phyloP scores from a whole-genome alignment of 2,113 vertebrate species.

The Acinonyx jubatus region DNA sequence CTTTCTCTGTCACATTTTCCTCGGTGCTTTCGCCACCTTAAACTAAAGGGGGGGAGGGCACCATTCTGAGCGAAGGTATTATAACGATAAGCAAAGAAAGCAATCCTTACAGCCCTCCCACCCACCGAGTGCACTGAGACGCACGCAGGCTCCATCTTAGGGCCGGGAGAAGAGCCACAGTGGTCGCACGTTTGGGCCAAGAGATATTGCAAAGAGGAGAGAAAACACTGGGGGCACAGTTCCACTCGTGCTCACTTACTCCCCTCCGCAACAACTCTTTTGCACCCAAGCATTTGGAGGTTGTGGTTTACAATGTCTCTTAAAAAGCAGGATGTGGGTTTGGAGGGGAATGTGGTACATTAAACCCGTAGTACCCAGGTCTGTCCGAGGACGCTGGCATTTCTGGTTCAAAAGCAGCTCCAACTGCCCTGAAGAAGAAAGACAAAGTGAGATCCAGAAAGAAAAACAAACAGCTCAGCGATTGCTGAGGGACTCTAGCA shows the following conservation, averaged over 20 bases:
- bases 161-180: conserved; percentile 16
- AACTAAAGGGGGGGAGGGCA: not conserved
- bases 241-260: not conserved
- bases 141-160: not conserved
- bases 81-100: conserved; percentile 68
- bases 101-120: conserved; percentile 19
- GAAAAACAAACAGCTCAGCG: not conserved
- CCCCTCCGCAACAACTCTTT: not conserved
- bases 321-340: conserved; percentile 6
- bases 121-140: not conserved
- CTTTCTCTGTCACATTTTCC: conserved; percentile 24
- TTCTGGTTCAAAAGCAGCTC: conserved; percentile 64
- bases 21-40: conserved; percentile 29
- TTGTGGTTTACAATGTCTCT: conserved; percentile 38
- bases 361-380: conserved; percentile 40
- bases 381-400: conserved; percentile 33
- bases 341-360: conserved; percentile 17
- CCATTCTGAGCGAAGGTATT: conserved; percentile 18
- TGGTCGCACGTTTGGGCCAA: conserved; percentile 35
- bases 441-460: conserved; percentile 20
- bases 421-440: conserved; percentile 59
- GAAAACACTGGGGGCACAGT: not conserved
- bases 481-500: not conserved
- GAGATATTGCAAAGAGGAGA: conserved; percentile 4
- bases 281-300: conserved; percentile 63